These are phyloP conservation scores for Gisinianus flammeolus DNA, from an alignment of 2,888 invertebrate genomes.

Conservation along the genomic window DNA sequence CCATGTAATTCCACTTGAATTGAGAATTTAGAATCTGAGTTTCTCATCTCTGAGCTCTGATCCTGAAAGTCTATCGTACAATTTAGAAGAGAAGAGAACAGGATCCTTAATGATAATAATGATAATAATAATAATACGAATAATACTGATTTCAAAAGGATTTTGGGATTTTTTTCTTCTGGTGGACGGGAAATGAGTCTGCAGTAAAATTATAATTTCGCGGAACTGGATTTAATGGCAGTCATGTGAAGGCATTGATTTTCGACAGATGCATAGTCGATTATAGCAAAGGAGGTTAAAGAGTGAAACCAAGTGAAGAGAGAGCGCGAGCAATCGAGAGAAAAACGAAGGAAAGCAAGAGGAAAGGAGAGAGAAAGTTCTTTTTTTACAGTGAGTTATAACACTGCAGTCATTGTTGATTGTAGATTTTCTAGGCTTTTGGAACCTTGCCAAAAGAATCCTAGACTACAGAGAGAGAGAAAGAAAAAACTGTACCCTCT, in stretches of 20 bases:
- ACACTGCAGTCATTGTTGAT: slow-evolving; percentile 42
- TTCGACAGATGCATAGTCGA: slow-evolving; percentile 12
- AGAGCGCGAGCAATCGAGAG: slow-evolving; percentile 3
- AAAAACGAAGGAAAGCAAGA: slow-evolving; percentile 16
- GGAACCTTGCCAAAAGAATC: slow-evolving; percentile 52
- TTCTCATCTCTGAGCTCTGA: no score
- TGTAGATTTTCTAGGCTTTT: slow-evolving; percentile 22
- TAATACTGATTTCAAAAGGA: no score
- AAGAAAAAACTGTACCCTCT: background rate
- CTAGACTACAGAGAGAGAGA: background rate
- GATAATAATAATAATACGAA: no score
- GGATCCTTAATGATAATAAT: no score
- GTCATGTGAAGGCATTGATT: slow-evolving; percentile 20
- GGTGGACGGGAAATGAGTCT: background rate
- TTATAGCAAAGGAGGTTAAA: slow-evolving; percentile 10
- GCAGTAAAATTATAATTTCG: slow-evolving; percentile 1
- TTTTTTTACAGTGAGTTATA: slow-evolving; percentile 53
- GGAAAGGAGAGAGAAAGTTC: slow-evolving; percentile 26
- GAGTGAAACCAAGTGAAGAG: background rate
- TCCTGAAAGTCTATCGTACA: no score
- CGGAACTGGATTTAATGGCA: slow-evolving; percentile 12
- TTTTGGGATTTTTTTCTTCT: no score
- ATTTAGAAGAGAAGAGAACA: no score
- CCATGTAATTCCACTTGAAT: no score
- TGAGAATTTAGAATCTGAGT: no score